Evolutionary conservation across 2,797 vertebrate species (phyloP).

Genomic region (Spatula clypeata): DNA sequence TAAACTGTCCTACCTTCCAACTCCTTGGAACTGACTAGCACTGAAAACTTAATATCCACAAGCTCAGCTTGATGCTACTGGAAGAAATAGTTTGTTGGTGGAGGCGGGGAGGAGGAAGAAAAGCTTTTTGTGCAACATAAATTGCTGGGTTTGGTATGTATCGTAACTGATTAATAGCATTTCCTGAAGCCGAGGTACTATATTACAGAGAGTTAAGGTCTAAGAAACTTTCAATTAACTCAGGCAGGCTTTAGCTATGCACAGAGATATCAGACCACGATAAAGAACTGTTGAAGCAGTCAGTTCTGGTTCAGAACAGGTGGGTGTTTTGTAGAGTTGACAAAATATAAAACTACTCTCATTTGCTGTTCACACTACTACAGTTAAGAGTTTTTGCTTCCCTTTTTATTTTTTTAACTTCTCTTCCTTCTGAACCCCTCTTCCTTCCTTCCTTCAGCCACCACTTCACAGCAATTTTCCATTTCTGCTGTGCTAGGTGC

Average conservation of each 20-base stretch:
- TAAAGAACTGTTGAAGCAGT: neutral
- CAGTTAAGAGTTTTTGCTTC: neutral
- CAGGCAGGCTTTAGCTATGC: neutral
- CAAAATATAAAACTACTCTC: neutral
- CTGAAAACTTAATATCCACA: neutral
- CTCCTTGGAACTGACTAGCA: neutral
- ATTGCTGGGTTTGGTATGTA: neutral
- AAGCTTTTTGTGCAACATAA: neutral
- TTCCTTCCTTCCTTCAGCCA: neutral
- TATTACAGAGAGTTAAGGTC: neutral
- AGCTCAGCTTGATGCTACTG: neutral
- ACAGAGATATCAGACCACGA: neutral
- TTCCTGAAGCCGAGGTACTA: neutral
- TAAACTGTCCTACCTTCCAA: neutral
- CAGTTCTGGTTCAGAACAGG: neutral
- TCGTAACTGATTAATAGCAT: neutral
- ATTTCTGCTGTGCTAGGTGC: neutral
- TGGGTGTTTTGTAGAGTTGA: neutral
- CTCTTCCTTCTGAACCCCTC: neutral
- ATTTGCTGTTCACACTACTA: neutral
- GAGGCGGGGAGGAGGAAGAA: rapidly evolving
- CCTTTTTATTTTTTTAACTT: neutral
- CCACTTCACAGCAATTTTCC: neutral
- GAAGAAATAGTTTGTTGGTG: neutral
- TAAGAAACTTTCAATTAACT: neutral